phyloP scores from a whole-genome alignment of 2,888 invertebrate species.

The Drosophila macrothrix region DNA sequence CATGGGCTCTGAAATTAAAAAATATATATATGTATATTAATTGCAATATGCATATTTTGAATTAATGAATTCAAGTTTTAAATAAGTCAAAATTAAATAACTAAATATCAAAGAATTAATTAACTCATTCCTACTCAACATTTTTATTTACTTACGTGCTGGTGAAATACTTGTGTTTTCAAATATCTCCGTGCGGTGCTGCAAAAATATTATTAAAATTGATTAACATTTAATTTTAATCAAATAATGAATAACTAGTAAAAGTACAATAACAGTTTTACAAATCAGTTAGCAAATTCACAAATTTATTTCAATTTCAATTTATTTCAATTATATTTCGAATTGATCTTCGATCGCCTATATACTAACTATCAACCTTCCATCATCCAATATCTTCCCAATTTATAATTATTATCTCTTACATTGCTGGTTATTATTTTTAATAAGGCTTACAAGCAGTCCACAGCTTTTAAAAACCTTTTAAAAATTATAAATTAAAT shows the following conservation, averaged over 20 bases:
- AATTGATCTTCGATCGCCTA: neutral
- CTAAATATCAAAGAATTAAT: neutral
- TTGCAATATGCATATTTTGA: neutral
- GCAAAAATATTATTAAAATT: conserved; percentile 61
- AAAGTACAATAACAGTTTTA: neutral
- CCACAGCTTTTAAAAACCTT: neutral
- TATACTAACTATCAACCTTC: neutral
- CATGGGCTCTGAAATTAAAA: conserved; percentile 85
- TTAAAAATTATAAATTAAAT: neutral
- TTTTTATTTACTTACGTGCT: conserved; percentile 73
- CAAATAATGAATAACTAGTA: neutral
- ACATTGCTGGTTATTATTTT: neutral
- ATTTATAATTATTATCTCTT: neutral
- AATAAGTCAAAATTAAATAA: neutral
- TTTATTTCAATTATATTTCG: neutral
- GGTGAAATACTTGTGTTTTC: conserved; percentile 83
- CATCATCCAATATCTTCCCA: neutral
- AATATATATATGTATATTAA: neutral
- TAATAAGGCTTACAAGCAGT: neutral
- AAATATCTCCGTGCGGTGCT: conserved; percentile 87
- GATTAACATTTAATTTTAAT: neutral
- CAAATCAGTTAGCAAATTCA: neutral
- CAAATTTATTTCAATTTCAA: neutral
- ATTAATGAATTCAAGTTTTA: neutral
- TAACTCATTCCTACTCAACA: neutral